Base-by-base conservation (phyloP, 2,113 vertebrate genomes). In the Aplodontia rufa region DNA sequence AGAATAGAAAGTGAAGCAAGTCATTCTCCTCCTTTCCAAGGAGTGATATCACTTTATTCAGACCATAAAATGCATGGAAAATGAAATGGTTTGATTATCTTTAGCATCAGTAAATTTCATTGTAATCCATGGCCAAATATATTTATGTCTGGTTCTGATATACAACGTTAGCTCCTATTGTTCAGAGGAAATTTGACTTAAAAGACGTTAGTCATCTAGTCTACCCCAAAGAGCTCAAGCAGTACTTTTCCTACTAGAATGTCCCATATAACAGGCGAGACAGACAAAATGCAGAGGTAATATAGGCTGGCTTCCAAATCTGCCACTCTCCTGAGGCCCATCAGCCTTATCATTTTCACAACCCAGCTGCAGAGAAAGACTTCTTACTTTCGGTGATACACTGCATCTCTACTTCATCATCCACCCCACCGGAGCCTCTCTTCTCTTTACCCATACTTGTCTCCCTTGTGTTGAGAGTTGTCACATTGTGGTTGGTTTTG, bases 81-180 rank as follows among this genome's bases (percentile, higher is more conserved):
- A 74, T 97, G 40, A 92, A 95, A 94, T 83, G 62, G 81, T 91
- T 96, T 95, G 68, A 95, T 96, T 91, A 88, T 93, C 76, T 97
- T 96, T 78, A 97, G 78, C 94, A 93, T 79, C 68, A 87, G 76
- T 89, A 87, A 96, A 95, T 92, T 95, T 96, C 90, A 96, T 62
- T 92, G 30, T 79, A 97, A 97, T 80, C 81, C 72, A 71, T 47
- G 69, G 91, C 58, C 96, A 96, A 95, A 94, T 86, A 82, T 74
- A 92, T 91, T 80, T 92, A 82, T 66, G 81, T 93, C 96, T 93
- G 78, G 83, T 94, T 96, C 81, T 95, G 40, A 96, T 82, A 95
- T 95, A 88, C 26, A 92, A 82, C 26, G 60, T 83, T 49, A 89
- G 60, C 16, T 83, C 87, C 93, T 78, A 83, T 80, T 66, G 58